phyloP scores from a whole-genome alignment of 2,797 vertebrate species.

The Valencia hispanica region DNA sequence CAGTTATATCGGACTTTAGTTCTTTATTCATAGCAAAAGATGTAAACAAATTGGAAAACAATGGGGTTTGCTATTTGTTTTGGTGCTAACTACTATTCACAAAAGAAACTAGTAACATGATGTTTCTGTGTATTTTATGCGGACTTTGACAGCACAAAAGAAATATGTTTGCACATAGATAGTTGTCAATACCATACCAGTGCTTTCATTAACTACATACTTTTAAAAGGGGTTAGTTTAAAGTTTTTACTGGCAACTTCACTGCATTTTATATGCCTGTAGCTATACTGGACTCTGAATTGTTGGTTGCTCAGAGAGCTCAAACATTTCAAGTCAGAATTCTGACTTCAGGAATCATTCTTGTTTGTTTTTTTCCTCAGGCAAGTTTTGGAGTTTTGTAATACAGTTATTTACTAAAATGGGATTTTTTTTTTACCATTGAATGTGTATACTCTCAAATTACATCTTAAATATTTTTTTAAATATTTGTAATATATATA shows the following conservation, averaged over 20 bases:
- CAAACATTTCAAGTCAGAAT: background rate
- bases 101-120: background rate
- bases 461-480: background rate
- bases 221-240: background rate
- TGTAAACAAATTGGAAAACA: background rate
- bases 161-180: too few relatives aligned
- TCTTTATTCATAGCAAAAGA: background rate
- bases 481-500: too few relatives aligned
- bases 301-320: background rate
- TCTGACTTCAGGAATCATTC: too few relatives aligned
- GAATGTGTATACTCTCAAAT: background rate
- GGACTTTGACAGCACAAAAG: too few relatives aligned
- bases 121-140: background rate
- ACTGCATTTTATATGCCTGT: background rate
- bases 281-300: background rate
- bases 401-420: background rate
- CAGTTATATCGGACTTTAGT: background rate
- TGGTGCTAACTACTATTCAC: background rate
- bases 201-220: too few relatives aligned
- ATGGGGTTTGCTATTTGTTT: background rate
- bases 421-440: too few relatives aligned
- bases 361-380: background rate
- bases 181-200: too few relatives aligned
- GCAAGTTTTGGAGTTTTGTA: background rate
- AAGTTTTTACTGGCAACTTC: background rate